Conservation (phyloP, 2,797 vertebrate genomes). For the Coccyzus lansbergi region DNA sequence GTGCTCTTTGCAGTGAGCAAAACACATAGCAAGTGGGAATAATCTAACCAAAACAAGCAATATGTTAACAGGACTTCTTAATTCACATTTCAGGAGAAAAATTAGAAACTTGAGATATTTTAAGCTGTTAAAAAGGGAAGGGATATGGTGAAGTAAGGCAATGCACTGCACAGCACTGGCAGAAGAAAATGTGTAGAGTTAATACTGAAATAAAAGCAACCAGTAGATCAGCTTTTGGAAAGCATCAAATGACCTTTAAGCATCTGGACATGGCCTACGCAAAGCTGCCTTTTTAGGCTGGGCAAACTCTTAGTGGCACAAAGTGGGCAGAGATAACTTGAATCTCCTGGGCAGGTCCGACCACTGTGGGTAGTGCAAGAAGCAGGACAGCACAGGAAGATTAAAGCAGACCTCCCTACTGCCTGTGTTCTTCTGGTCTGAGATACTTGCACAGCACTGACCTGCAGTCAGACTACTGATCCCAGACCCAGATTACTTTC, state of each 20-base stretch:
- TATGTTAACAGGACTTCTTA: background rate
- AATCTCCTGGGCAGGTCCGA: background rate
- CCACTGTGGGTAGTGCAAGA: background rate
- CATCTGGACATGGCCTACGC: background rate
- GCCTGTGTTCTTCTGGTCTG: fast-evolving
- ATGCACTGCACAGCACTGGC: background rate
- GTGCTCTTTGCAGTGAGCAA: background rate
- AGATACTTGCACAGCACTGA: background rate
- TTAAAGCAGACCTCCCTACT: background rate
- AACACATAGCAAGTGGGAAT: background rate
- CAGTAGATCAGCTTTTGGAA: background rate
- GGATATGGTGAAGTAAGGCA: background rate
- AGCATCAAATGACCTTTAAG: background rate
- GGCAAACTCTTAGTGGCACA: background rate
- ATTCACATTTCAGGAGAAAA: background rate
- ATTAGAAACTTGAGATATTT: background rate
- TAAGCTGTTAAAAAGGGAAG: background rate
- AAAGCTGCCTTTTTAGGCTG: background rate
- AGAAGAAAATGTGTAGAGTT: background rate
- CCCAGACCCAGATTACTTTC: background rate
- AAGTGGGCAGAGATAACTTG: background rate
- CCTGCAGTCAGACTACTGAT: fast-evolving
- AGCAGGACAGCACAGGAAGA: background rate
- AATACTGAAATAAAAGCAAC: background rate
- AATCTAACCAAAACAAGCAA: background rate